Base-by-base conservation (phyloP, 2,797 vertebrate genomes). In the Lagocephalus sceleratus region DNA sequence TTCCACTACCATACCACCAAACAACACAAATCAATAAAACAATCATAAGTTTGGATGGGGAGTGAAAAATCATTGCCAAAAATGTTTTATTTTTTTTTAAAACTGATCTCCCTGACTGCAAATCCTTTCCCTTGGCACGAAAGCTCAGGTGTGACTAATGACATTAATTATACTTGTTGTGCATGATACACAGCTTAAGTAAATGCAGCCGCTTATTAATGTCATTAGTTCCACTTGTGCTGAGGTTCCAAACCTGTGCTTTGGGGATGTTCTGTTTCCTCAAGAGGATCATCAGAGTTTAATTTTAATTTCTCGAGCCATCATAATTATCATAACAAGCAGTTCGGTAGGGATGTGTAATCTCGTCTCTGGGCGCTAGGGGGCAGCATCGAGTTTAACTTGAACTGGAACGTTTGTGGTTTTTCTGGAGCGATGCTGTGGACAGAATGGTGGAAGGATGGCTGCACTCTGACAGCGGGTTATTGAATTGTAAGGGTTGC, bases 161-260 rank as follows among this genome's bases (percentile, higher is more conserved):
- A 16, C n/a, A 6, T 19, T 3, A 21, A 21, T 12, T 25, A n/a
- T 20, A 25, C 14, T 23, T 20, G 21, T 22, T 20, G 15, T 20
- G 45, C 35, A 41, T 16, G 5, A 4, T 39, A 17, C 41, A 49
- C 17, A 48, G 9, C 2, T 29, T 29, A 56, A 56, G 2, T 11
- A 20, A 45, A 23, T 2, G 20, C 16, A 39, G 44, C 32, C 7
- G 8, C 1, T 16, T 25, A 20, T 61, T 62, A 25, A 25, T 44
- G 6, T 44, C 39, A 54, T 32, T 53, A 47, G 58, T 47, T 60
- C 50, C 46, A 20, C 52, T 46, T 44, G 45, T 15, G 45, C 9
- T n/a, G 41, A n/a, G 23, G 45, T 45, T 44, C 20, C 21, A 20
- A 19, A 25, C 5, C 5, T 14, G 25, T 50, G 40, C 46, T 29